Conservation (phyloP, 2,113 vertebrate genomes). For the Corydoras maculifer region DNA sequence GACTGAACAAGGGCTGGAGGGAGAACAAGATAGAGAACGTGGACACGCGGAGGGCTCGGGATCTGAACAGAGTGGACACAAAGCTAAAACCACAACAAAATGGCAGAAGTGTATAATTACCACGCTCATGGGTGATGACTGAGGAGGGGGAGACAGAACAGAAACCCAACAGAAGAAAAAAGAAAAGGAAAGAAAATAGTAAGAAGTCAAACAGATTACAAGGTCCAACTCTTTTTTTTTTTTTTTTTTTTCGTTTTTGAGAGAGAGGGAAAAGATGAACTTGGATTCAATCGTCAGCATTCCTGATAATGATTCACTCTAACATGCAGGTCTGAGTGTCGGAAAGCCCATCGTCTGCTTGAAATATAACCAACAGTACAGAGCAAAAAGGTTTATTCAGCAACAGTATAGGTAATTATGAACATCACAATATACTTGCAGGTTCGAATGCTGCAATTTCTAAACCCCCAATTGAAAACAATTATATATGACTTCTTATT, state of each 20-base stretch:
- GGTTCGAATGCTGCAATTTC: too few relatives aligned
- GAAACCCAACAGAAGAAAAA: slow-evolving; percentile 69
- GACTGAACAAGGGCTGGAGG: not conserved
- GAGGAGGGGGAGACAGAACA: slow-evolving; percentile 78
- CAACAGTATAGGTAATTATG: not conserved
- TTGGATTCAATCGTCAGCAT: slow-evolving; percentile 29
- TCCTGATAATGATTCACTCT: not conserved
- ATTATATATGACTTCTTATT: not conserved
- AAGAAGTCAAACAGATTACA: slow-evolving; percentile 68
- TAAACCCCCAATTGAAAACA: not conserved
- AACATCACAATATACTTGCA: not conserved
- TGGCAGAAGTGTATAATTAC: slow-evolving; percentile 85
- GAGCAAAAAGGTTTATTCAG: too few relatives aligned
- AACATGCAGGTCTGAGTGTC: not conserved
- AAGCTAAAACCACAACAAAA: slow-evolving; percentile 64
- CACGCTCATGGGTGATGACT: slow-evolving; percentile 92
- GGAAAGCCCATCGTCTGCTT: not conserved
- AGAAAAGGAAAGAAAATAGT: slow-evolving; percentile 62
- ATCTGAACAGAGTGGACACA: slow-evolving; percentile 78
- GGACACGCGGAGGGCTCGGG: slow-evolving; percentile 54
- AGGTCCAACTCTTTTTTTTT: slow-evolving; percentile 54
- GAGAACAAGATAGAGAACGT: slow-evolving; percentile 25
- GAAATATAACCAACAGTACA: not conserved
- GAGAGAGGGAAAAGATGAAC: slow-evolving; percentile 32
- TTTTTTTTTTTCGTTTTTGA: slow-evolving; percentile 34